Base-by-base conservation (phyloP, 2,888 invertebrate species). In the Cryptophagus acutangulus region DNA sequence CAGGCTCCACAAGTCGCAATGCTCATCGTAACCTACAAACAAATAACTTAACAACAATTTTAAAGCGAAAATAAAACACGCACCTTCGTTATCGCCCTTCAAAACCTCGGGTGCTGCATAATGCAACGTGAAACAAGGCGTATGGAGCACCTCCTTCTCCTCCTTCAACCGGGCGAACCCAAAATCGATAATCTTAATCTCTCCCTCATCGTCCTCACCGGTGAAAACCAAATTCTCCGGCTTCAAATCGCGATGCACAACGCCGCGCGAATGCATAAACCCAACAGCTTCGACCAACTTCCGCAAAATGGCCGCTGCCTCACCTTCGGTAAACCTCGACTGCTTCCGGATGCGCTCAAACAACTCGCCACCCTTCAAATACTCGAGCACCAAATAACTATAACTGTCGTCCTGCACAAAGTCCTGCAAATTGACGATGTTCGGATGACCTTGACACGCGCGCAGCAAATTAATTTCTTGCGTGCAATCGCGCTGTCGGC, bases 91-190 rank as follows among this genome's bases (percentile, higher is more conserved):
- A 50, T 67, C 65, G 14, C 78, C 75, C 1, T 71, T 71, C 30
- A 97, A 74, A 8, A 95, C 90, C 67, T 97, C 96, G 0, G 96
- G 96, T 1, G 96, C 94, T 0, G 94, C 96, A 71, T 96, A 97
- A 57, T 87, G 86, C 31, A 93, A 69, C 39, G 96, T 95, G 67
- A 90, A 97, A 65, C 96, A 95, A 0, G 96, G 95, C 0, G 93
- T 92, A 70, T 76, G 78, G 58, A 82, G 66, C 1, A 74, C 69
- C 55, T 78, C 77, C 39, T 75, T 74, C 43, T 77, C 73, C 30
- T 76, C 78, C 58, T 83, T 81, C 49, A 81, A 67, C n/a, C 89
- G 75, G 10, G 96, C 93, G 71, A 95, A 95, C 6, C 97, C 96
- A 69, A 97, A 97, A 72, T 97, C 97, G 1, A 96, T 89, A 26